These are phyloP conservation scores for Mycalesis mineus DNA, from an alignment of 2,888 invertebrate genomes.

Conservation along the genomic window DNA sequence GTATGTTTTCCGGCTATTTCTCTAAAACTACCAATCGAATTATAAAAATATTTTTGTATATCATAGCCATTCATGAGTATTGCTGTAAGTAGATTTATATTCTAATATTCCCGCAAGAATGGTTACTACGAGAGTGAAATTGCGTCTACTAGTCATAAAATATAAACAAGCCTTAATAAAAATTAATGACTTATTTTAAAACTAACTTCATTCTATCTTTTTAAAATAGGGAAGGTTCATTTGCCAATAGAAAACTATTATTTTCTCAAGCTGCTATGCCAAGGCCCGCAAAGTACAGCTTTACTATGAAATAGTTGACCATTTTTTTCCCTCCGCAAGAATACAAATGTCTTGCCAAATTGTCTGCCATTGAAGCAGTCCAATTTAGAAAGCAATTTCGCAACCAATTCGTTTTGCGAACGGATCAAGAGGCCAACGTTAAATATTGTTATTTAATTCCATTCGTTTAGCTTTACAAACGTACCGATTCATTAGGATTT, in stretches of 20 bases:
- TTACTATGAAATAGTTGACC: constrained; percentile 7
- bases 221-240: neutral
- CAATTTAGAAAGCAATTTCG: constrained; percentile 77
- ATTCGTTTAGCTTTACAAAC: constrained; percentile 7
- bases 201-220: no score
- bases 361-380: constrained; percentile 74
- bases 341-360: constrained; percentile 78
- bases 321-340: constrained; percentile 63
- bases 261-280: neutral
- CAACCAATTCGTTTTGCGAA: constrained; percentile 74
- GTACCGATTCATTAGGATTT: constrained; percentile 5
- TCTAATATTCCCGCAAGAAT: no score
- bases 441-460: constrained; percentile 64
- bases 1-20: no score
- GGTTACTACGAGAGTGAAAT: no score
- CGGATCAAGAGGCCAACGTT: constrained; percentile 70
- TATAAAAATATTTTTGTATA: no score
- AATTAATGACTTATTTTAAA: no score
- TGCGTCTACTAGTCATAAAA: no score
- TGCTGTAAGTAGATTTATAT: no score
- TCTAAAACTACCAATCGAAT: no score
- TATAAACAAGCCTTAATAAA: no score
- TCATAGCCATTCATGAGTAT: no score
- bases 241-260: neutral
- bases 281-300: constrained; percentile 1